A percentile compares a stretch with the other conserved stretches of the same genome.
Evolutionary conservation across 2,888 invertebrate species (phyloP).

Genomic region (Tipula lateralis): DNA sequence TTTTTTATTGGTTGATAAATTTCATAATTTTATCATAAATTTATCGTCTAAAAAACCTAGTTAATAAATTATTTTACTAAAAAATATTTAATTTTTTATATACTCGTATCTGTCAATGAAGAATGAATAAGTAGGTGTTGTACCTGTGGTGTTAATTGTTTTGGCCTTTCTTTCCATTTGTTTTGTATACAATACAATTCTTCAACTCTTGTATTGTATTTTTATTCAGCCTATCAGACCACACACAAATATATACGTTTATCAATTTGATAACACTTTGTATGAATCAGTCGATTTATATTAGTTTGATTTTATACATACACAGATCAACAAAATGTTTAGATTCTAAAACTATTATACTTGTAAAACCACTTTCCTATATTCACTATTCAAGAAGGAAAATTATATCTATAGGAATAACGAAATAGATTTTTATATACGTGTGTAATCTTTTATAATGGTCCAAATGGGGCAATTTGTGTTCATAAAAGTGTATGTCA

Average conservation of each 20-base stretch:
- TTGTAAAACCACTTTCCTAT: background rate
- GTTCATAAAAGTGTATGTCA: background rate
- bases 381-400: background rate
- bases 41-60: background rate
- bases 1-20: background rate
- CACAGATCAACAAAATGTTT: background rate
- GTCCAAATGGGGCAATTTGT: background rate
- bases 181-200: background rate
- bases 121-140: conserved; percentile 24
- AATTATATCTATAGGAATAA: background rate
- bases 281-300: background rate
- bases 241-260: background rate
- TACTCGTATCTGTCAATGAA: background rate
- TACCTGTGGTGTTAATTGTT: background rate
- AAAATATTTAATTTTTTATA: background rate
- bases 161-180: conserved; percentile 13
- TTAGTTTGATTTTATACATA: background rate
- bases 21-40: conserved; percentile 11
- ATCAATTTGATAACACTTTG: background rate
- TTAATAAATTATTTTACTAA: conserved; percentile 11
- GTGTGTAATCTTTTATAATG: background rate
- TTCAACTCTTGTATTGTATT: background rate
- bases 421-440: no score
- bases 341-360: background rate
- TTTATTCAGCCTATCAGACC: background rate